phyloP scores from a whole-genome alignment of 2,888 invertebrate genomes.

The Metalampra italica region DNA sequence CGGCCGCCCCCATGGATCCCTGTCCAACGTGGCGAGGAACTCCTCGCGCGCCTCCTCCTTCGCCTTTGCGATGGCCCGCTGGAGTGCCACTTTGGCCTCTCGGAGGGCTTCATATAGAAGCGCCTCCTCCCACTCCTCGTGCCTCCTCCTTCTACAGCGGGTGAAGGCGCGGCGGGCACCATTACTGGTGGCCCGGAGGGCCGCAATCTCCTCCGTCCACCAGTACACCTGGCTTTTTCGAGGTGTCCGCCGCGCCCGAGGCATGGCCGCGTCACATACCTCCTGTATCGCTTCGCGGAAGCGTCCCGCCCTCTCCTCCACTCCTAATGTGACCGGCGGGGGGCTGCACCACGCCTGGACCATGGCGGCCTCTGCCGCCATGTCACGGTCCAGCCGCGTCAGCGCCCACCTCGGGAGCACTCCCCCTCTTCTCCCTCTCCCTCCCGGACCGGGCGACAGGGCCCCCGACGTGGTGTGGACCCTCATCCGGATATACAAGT shows the following conservation, averaged over 20 bases:
- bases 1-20: not conserved
- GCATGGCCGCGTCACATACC: conserved; percentile 12
- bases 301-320: not conserved
- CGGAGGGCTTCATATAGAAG: not conserved
- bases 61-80: not conserved
- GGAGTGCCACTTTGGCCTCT: not conserved
- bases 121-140: not conserved
- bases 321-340: not conserved
- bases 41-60: not conserved
- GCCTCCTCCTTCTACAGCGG: conserved; percentile 3
- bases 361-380: too few species aligned
- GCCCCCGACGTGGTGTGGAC: not conserved
- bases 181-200: conserved; percentile 6
- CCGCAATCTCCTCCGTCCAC: conserved; percentile 12
- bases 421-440: too few species aligned
- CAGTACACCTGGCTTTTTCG: conserved; percentile 10
- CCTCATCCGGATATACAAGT: not conserved
- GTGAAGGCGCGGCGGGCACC: conserved; percentile 10
- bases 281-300: not conserved
- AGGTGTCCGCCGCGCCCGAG: not conserved
- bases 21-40: too few species aligned
- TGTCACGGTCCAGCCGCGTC: too few species aligned
- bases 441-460: too few species aligned
- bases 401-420: too few species aligned
- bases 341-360: too few species aligned